phyloP scores from a whole-genome alignment of 2,113 vertebrate genomes.

The Isichthys henryi region DNA sequence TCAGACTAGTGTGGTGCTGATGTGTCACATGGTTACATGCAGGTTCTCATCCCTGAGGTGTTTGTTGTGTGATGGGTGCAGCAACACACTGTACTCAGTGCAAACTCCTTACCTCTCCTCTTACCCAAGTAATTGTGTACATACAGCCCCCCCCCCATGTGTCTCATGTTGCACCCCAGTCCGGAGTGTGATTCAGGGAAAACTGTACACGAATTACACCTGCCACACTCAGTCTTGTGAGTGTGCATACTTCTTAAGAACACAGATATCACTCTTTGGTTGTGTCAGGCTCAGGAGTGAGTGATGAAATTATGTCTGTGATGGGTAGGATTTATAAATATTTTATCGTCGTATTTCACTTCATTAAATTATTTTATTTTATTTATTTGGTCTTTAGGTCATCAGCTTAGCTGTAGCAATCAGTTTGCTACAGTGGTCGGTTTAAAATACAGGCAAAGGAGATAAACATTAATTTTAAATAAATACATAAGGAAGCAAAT shows the following conservation, averaged over 20 bases:
- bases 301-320: background rate
- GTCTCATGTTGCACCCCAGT: too few species aligned
- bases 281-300: background rate
- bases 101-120: too few species aligned
- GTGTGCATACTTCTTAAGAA: background rate
- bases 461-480: background rate
- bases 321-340: background rate
- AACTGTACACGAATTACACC: background rate
- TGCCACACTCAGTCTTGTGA: background rate
- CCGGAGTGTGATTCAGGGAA: background rate
- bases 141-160: too few species aligned
- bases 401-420: background rate
- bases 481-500: background rate
- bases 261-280: background rate
- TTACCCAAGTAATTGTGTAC: too few species aligned
- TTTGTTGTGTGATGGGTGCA: too few species aligned
- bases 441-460: background rate
- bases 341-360: background rate
- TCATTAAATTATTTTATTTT: background rate
- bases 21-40: too few species aligned
- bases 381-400: background rate
- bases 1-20: too few species aligned
- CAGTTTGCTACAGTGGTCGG: background rate
- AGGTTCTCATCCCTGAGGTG: too few species aligned
- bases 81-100: too few species aligned